Conservation (phyloP, 2,113 vertebrate genomes). For the Oriolus oriolus region DNA sequence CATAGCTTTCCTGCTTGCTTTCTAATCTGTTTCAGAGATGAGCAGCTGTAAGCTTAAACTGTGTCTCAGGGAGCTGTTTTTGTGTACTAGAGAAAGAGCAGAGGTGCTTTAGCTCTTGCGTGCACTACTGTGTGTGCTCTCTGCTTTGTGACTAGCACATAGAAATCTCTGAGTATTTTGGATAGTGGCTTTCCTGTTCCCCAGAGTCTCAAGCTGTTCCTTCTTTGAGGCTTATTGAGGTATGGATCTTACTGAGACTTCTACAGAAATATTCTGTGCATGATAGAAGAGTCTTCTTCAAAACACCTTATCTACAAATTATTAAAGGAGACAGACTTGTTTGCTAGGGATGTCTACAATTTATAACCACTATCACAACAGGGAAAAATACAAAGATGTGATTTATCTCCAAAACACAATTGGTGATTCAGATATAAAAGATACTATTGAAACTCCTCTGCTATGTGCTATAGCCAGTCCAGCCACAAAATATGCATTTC, state of each 20-base stretch:
- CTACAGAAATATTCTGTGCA: neutral
- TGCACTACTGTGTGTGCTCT: neutral
- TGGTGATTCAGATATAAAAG: neutral
- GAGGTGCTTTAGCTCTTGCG: neutral
- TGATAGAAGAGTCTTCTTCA: neutral
- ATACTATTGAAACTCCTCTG: neutral
- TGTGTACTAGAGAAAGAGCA: neutral
- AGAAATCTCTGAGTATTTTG: neutral
- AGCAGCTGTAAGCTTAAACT: neutral
- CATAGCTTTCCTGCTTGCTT: conserved; percentile 1
- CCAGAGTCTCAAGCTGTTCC: neutral
- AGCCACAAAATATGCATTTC: neutral
- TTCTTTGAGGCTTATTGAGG: neutral
- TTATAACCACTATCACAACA: neutral
- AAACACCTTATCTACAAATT: neutral
- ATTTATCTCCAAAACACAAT: neutral
- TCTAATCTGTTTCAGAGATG: neutral
- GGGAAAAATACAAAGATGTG: neutral
- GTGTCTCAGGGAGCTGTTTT: neutral
- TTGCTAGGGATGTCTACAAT: neutral
- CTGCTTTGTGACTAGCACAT: neutral
- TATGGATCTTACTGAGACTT: neutral
- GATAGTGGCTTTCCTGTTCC: neutral
- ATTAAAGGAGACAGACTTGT: neutral
- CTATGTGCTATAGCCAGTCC: neutral